phyloP scores from a whole-genome alignment of 2,888 invertebrate genomes.

The Acanthosepion lycidas region DNA sequence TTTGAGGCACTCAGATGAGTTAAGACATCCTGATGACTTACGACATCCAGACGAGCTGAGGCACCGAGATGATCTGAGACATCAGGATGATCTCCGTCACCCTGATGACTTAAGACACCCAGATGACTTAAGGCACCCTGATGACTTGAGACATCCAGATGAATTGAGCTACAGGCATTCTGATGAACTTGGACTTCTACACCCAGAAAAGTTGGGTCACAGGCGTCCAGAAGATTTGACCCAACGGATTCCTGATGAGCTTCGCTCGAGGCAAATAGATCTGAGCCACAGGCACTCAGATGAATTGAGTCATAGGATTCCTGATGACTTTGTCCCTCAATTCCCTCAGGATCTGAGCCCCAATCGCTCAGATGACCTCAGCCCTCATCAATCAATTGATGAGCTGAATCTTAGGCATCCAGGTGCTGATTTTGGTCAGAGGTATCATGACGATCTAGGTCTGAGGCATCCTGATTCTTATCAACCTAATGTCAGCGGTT shows the following conservation, averaged over 20 bases:
- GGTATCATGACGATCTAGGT: conserved; percentile 45
- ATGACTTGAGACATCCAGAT: conserved; percentile 43
- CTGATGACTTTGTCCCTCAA: conserved; percentile 45
- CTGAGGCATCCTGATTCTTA: conserved; percentile 39
- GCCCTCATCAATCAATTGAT: conserved; percentile 43
- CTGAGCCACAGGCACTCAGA: conserved; percentile 43
- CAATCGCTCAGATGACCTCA: conserved; percentile 45
- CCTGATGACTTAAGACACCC: conserved; percentile 45
- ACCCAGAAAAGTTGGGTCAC: conserved; percentile 41
- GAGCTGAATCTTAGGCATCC: conserved; percentile 45
- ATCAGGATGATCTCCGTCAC: conserved; percentile 41
- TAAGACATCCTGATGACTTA: conserved; percentile 39
- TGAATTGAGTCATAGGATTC: conserved; percentile 42
- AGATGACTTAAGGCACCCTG: conserved; percentile 39
- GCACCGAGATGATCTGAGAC: conserved; percentile 39
- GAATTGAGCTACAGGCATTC: conserved; percentile 43
- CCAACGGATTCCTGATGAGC: conserved; percentile 42
- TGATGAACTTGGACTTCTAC: conserved; percentile 44
- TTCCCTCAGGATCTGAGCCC: conserved; percentile 46
- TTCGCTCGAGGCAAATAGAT: conserved; percentile 42
- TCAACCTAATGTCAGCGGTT: conserved; percentile 45
- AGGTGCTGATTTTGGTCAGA: conserved; percentile 43
- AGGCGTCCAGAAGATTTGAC: conserved; percentile 43
- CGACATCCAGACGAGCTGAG: conserved; percentile 43
- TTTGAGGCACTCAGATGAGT: conserved; percentile 38